These are phyloP conservation scores for Tipula helvola DNA, from an alignment of 2,888 invertebrate species.

Conservation along the genomic window DNA sequence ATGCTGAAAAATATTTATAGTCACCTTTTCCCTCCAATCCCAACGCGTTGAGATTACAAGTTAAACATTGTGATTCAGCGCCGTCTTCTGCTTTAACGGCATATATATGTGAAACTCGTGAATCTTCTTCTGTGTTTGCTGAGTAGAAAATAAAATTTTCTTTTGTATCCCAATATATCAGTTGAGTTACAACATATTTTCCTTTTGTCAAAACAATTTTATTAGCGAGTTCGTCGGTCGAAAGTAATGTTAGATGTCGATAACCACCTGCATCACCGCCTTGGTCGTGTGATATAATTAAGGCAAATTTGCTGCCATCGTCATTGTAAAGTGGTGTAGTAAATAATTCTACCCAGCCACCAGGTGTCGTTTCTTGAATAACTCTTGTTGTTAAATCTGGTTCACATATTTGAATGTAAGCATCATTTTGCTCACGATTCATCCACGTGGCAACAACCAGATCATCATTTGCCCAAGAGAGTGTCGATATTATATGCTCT, in stretches of 20 bases:
- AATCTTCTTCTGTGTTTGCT: conserved; percentile 62
- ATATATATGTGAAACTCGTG: conserved; percentile 71
- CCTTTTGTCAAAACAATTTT: conserved; percentile 45
- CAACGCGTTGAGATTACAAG: conserved; percentile 44
- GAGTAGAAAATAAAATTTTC: conserved; percentile 65
- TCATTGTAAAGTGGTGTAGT: conserved; percentile 55
- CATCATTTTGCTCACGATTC: conserved; percentile 74
- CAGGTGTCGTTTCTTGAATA: conserved; percentile 24
- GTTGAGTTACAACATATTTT: conserved; percentile 56
- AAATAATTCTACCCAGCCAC: conserved; percentile 72
- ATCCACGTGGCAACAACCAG: conserved; percentile 73
- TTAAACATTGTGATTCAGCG: conserved; percentile 50
- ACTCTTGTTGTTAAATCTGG: conserved; percentile 16
- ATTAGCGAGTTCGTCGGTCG: conserved; percentile 22
- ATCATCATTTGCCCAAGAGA: conserved; percentile 62
- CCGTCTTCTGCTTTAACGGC: conserved; percentile 45
- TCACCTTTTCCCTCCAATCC: conserved; percentile 17
- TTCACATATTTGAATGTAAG: conserved; percentile 50
- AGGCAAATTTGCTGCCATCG: conserved; percentile 53
- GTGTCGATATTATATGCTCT: conserved; percentile 43
- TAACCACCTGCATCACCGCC: conserved; percentile 40
- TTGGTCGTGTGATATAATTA: conserved; percentile 55
- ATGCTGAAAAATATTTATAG: conserved; percentile 39
- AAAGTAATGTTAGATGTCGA: conserved; percentile 51
- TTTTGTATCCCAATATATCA: conserved; percentile 57